These are phyloP conservation scores for Cephalopholis sonnerati DNA, from an alignment of 2,113 vertebrate genomes.

Conservation along the genomic window DNA sequence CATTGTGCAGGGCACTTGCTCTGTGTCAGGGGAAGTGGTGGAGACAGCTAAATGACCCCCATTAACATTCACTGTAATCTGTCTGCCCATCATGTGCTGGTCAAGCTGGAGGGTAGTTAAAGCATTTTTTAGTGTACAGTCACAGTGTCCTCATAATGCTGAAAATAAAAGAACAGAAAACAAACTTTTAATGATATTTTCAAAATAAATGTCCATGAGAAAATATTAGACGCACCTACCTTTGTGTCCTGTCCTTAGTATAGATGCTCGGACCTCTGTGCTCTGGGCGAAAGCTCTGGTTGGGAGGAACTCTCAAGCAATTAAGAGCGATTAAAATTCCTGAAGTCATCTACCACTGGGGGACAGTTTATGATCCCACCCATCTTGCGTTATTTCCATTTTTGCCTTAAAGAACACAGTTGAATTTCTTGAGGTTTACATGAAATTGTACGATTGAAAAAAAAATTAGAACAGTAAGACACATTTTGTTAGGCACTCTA, in stretches of 20 bases:
- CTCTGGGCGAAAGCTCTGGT: constrained; percentile 17
- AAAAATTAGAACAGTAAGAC: neutral
- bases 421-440: neutral
- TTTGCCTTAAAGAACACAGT: neutral
- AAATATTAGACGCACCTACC: constrained; percentile 53
- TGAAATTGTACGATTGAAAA: neutral
- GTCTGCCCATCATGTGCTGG: constrained; percentile 15
- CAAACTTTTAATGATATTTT: neutral
- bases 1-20: neutral
- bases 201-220: neutral
- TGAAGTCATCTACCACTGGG: constrained; percentile 35
- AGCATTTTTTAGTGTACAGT: neutral
- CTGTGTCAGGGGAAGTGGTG: constrained; percentile 33
- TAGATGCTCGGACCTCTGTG: constrained; percentile 27
- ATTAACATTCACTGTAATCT: constrained; percentile 46
- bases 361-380: constrained; percentile 68
- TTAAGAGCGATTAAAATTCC: constrained; percentile 77
- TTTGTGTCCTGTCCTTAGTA: constrained; percentile 17
- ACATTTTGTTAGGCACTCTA: neutral
- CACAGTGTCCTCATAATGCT: neutral
- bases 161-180: neutral
- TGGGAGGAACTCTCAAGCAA: constrained; percentile 53
- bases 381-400: constrained; percentile 31
- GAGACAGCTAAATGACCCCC: constrained; percentile 46
- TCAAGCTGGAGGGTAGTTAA: neutral